phyloP scores from a whole-genome alignment of 2,888 invertebrate species.

The Pseudolycoriella hygida region DNA sequence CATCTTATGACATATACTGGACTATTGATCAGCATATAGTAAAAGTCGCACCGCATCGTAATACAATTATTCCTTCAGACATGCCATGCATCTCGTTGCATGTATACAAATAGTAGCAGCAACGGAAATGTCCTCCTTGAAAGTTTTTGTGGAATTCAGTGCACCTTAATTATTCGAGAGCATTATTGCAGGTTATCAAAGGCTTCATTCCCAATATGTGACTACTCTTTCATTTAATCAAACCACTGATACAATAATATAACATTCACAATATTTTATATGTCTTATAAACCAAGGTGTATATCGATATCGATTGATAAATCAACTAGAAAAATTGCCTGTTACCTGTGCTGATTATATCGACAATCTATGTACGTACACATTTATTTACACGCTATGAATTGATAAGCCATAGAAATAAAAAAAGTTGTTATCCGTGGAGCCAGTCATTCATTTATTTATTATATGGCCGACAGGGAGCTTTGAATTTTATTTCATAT shows the following conservation, averaged over 20 bases:
- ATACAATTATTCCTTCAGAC: too few species aligned
- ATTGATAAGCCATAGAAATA: neutral
- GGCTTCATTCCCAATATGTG: too few species aligned
- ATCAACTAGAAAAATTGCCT: neutral
- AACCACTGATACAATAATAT: neutral
- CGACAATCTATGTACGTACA: neutral
- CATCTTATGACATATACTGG: too few species aligned
- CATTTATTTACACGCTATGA: neutral
- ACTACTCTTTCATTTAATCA: neutral
- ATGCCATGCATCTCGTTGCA: too few species aligned
- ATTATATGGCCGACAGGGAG: neutral
- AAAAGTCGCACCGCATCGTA: too few species aligned
- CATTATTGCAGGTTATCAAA: too few species aligned
- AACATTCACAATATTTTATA: neutral
- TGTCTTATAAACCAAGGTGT: neutral
- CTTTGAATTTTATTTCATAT: neutral
- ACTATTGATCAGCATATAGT: too few species aligned
- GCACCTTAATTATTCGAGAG: too few species aligned
- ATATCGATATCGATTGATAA: neutral
- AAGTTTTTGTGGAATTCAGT: too few species aligned
- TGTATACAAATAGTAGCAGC: too few species aligned
- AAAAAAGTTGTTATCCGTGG: neutral
- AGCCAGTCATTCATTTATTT: neutral
- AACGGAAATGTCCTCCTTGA: too few species aligned
- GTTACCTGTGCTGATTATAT: conserved; percentile 1